A percentile compares a stretch with the other conserved stretches of the same genome.
phyloP scores from a whole-genome alignment of 2,888 invertebrate species.

The Acrocera orbiculus region DNA sequence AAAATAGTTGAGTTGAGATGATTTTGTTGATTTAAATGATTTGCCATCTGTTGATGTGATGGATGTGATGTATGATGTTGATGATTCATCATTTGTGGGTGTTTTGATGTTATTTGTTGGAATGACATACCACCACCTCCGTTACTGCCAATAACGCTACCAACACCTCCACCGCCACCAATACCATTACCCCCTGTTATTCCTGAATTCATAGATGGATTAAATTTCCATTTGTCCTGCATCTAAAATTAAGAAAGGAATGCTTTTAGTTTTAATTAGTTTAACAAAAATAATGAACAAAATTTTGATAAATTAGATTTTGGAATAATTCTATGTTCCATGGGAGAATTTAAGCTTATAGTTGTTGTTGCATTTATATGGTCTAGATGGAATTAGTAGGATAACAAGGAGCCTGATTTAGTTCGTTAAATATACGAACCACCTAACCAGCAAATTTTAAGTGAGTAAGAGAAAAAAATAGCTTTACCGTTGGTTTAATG shows the following conservation, averaged over 20 bases:
- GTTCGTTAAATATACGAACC: no score
- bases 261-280: no score
- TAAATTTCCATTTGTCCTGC: conserved; percentile 75
- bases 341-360: no score
- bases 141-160: conserved; percentile 19
- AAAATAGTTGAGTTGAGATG: conserved; percentile 28
- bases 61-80: conserved; percentile 29
- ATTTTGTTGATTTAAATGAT: conserved; percentile 17
- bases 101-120: conserved; percentile 31
- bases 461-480: no score
- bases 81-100: conserved; percentile 33
- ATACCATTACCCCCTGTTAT: conserved; percentile 27
- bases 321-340: no score
- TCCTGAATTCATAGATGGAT: conserved; percentile 40
- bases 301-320: no score
- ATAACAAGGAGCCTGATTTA: no score
- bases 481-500: no score
- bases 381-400: no score
- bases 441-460: no score
- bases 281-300: conserved; percentile 12
- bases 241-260: conserved; percentile 39
- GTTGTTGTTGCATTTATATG: no score
- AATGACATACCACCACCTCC: conserved; percentile 26
- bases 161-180: conserved; percentile 30
- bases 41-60: conserved; percentile 34